Conservation (phyloP, 2,113 vertebrate species). For the Empidonax traillii region DNA sequence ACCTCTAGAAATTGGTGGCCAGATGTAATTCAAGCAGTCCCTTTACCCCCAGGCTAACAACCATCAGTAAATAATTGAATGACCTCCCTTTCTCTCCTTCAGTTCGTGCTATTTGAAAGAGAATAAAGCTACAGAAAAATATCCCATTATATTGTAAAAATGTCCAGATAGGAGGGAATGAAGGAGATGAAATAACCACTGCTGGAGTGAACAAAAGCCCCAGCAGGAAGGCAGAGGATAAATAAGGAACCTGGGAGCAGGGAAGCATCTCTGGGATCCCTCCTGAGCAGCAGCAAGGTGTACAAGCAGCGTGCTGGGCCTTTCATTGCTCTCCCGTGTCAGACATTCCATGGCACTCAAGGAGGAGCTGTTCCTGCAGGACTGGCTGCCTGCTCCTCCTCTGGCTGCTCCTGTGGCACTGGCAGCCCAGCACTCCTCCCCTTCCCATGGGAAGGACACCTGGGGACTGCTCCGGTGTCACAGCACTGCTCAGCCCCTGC, state of each 20-base stretch:
- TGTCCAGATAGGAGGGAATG: not conserved
- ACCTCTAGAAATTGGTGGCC: conserved; percentile 31
- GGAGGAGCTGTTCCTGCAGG: not conserved
- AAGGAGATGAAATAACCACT: conserved; percentile 21
- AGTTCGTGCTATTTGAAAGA: not conserved
- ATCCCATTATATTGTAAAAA: conserved; percentile 44
- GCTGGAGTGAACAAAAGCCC: not conserved
- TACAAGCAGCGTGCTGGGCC: not conserved
- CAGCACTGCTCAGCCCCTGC: not conserved
- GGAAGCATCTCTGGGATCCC: not conserved
- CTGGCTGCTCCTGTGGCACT: not conserved
- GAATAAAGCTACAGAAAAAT: conserved; percentile 12
- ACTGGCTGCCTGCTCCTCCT: not conserved
- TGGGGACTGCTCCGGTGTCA: not conserved
- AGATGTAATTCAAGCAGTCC: conserved; percentile 38
- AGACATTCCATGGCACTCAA: not conserved
- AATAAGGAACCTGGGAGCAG: not conserved
- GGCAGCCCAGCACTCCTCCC: not conserved
- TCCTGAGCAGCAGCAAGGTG: not conserved
- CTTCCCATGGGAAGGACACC: not conserved
- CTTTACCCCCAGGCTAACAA: conserved; percentile 25
- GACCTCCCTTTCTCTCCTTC: conserved; percentile 2
- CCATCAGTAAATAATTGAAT: conserved; percentile 43
- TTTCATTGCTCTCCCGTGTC: not conserved
- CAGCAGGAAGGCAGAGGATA: conserved; percentile 10